Percentiles rank a stretch among this genome's conserved stretches.
phyloP scores from a whole-genome alignment of 1,140 invertebrate genomes.

The Oreohelix idahoensis region DNA sequence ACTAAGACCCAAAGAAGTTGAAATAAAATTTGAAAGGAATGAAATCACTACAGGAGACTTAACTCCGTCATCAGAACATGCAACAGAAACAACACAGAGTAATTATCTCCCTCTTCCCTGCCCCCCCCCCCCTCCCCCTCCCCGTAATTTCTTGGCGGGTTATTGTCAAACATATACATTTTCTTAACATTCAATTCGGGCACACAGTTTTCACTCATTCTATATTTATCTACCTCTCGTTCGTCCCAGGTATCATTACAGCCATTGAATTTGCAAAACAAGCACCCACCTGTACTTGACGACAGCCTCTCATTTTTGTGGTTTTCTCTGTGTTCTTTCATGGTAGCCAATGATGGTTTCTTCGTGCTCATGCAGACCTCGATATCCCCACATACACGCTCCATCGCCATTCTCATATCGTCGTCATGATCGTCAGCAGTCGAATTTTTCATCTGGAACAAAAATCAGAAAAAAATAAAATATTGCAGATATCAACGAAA shows the following conservation, averaged over 20 bases:
- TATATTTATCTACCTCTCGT: no score
- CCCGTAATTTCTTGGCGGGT: no score
- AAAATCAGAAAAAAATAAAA: no score
- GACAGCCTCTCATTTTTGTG: slow-evolving; percentile 35
- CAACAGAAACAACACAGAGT: no score
- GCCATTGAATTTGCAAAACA: background rate
- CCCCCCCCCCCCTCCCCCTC: no score
- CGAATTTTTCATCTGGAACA: background rate
- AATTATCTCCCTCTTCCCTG: no score
- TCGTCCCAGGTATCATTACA: no score
- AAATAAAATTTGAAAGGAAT: no score
- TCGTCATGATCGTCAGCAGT: background rate
- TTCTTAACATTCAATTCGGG: background rate
- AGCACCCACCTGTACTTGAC: background rate
- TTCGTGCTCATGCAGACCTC: slow-evolving; percentile 20
- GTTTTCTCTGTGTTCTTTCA: slow-evolving; percentile 44
- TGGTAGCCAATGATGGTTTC: slow-evolving; percentile 36
- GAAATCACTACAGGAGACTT: no score
- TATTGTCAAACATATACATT: background rate
- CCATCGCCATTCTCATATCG: background rate
- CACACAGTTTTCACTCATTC: background rate
- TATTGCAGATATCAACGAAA: no score
- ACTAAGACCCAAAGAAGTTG: no score
- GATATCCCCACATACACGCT: slow-evolving; percentile 17
- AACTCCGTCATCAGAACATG: no score